Conservation (phyloP, 2,797 vertebrate species). For the Takifugu ocellatus region DNA sequence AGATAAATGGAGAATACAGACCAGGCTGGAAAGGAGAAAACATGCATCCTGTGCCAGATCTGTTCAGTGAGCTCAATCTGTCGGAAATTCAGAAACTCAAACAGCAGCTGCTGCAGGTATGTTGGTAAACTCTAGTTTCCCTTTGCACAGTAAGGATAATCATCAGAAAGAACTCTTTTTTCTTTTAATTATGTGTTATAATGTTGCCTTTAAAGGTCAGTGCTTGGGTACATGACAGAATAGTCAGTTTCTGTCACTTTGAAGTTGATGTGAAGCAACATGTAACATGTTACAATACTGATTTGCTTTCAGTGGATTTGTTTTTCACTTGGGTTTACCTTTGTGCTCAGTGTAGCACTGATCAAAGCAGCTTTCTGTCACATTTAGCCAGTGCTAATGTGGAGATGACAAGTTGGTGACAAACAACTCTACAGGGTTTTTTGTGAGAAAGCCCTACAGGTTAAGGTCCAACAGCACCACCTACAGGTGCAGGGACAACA, state of each 20-base stretch:
- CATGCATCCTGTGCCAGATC: slow-evolving; percentile 88
- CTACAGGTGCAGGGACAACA: too few species aligned
- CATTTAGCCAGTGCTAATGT: not conserved
- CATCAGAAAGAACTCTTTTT: not conserved
- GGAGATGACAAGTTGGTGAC: slow-evolving; percentile 20
- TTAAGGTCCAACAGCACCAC: too few species aligned
- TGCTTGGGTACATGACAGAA: not conserved
- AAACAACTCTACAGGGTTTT: slow-evolving; percentile 2
- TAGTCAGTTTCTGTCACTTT: not conserved
- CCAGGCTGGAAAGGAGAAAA: slow-evolving; percentile 83
- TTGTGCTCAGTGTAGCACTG: not conserved
- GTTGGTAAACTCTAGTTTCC: slow-evolving; percentile 18
- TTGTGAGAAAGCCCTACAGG: too few species aligned
- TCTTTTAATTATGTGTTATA: not conserved
- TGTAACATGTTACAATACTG: slow-evolving; percentile 8
- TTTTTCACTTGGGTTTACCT: not conserved
- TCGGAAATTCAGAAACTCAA: slow-evolving; percentile 98
- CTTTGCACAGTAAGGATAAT: not conserved
- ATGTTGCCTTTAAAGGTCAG: slow-evolving; percentile 12
- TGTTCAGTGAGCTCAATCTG: slow-evolving; percentile 98
- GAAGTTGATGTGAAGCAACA: slow-evolving; percentile 1
- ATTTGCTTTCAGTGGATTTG: not conserved
- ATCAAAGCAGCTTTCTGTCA: slow-evolving; percentile 1
- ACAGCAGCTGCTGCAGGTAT: slow-evolving; percentile 95
- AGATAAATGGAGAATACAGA: slow-evolving; percentile 86